Conservation (phyloP, 2,797 vertebrate species). For the Thunnus albacares region DNA sequence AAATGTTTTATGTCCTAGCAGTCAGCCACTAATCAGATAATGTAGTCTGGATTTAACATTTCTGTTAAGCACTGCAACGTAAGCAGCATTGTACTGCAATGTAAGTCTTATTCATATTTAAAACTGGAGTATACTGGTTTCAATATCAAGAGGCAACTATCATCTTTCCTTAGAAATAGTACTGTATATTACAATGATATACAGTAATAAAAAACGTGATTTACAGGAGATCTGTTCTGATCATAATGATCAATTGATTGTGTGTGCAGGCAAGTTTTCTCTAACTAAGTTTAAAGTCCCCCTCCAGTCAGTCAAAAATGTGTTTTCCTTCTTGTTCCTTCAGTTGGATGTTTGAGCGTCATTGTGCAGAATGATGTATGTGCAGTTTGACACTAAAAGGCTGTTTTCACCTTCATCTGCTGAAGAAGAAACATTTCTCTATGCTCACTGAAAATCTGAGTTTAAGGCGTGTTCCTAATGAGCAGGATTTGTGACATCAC, state of each 20-base stretch:
- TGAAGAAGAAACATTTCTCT: no score
- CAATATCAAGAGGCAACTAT: neutral
- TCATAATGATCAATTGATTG: neutral
- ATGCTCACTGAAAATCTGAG: no score
- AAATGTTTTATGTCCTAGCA: constrained; percentile 11
- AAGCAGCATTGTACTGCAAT: neutral
- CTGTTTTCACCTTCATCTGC: no score
- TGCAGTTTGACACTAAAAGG: no score
- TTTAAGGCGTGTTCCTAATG: no score
- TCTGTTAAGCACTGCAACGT: neutral
- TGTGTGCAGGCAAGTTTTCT: no score
- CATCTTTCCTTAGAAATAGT: neutral
- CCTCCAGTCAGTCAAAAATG: no score
- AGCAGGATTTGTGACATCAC: no score
- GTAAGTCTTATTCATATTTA: neutral
- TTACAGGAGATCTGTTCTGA: neutral
- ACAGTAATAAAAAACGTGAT: neutral
- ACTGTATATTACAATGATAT: neutral
- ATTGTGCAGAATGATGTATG: no score
- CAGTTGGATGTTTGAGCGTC: no score
- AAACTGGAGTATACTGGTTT: neutral
- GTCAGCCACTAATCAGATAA: neutral
- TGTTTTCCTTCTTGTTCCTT: no score
- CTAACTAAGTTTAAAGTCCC: no score
- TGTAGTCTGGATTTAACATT: constrained; percentile 24